phyloP scores from a whole-genome alignment of 2,888 invertebrate genomes.

The Sarcophaga rosellei region DNA sequence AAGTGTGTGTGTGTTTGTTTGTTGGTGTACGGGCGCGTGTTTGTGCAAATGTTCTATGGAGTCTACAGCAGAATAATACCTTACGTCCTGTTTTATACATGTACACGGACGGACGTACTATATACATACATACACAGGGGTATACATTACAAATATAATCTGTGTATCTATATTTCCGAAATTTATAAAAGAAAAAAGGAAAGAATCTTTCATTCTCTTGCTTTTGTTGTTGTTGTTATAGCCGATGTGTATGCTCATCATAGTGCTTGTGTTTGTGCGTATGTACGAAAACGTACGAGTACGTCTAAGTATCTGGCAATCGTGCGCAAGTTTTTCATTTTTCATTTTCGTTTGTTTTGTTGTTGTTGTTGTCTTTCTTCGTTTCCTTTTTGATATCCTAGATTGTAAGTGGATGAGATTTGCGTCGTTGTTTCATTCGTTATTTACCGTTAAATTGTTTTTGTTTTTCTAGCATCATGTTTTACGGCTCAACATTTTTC shows the following conservation, averaged over 20 bases:
- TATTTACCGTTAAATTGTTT: neutral
- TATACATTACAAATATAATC: slow-evolving; percentile 67
- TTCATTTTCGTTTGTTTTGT: no score
- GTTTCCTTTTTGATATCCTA: slow-evolving; percentile 50
- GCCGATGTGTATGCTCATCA: slow-evolving; percentile 17
- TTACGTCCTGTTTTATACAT: slow-evolving; percentile 10
- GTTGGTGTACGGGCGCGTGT: neutral
- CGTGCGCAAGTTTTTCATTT: slow-evolving; percentile 60
- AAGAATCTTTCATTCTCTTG: neutral
- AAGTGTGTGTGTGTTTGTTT: neutral
- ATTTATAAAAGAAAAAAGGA: slow-evolving; percentile 40
- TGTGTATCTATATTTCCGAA: slow-evolving; percentile 69
- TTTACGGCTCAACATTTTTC: neutral
- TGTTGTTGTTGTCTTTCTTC: no score
- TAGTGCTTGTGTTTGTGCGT: slow-evolving; percentile 10
- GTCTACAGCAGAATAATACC: no score
- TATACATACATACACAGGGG: slow-evolving; percentile 5
- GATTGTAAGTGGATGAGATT: slow-evolving; percentile 52
- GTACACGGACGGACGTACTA: neutral
- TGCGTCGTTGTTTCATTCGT: slow-evolving; percentile 61
- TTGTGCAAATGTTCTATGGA: no score
- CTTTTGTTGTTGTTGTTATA: slow-evolving; percentile 21
- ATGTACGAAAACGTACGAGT: slow-evolving; percentile 7
- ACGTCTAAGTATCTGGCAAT: slow-evolving; percentile 33
- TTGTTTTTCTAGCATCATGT: slow-evolving; percentile 1